Base-by-base conservation (phyloP, 1,140 invertebrate species). In the Solenopsis fugax region DNA sequence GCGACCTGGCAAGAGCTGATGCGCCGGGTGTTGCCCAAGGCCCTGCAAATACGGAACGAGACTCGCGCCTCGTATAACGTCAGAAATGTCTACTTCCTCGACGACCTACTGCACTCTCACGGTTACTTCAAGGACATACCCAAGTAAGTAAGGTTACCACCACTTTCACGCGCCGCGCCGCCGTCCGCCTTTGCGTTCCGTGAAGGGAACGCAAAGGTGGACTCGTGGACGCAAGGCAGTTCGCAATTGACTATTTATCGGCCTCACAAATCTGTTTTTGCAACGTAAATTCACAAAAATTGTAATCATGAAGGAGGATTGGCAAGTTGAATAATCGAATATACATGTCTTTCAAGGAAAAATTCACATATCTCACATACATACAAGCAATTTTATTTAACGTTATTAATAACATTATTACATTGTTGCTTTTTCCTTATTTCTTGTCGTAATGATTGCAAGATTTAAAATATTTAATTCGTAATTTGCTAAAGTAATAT, bases 1-100 rank as follows among this genome's bases (percentile, higher is more conserved):
- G 93, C 94, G 0, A 96, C 95, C 0, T 99, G 98, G 98, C 96
- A 96, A 16, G 96, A 97, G 69, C 95, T 99, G 62, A 98, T 99
- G 97, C 95, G 96, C 45, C 92, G 96, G 76, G 96, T 98, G 1
- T 93, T 98, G 60, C 96, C 96, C 0, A 97, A 98, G 92, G 96
- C 98, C 3, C 88, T 97, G 0, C 96, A 96, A 54, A 96, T 96
- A 21, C 96, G 97, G 71, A 97, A 97, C 87, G 97, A 97, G 87
- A 97, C 97, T 21, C 96, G 97, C 29, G 97, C 97, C 0, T 98
- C 98, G 10, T 99, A 98, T 94, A 98, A 99, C 94, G 98, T 99
- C 0, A 96, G 98, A 69, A 99, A 99, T 92, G 98, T 99, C 2
- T 99, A 99, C 95, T 99, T 99, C 94, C 96, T 99, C 92, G 98